A percentile compares a stretch with the other conserved stretches of the same genome.
These are phyloP conservation scores for Axis porcinus DNA, from an alignment of 2,113 vertebrate genomes.

Conservation along the genomic window DNA sequence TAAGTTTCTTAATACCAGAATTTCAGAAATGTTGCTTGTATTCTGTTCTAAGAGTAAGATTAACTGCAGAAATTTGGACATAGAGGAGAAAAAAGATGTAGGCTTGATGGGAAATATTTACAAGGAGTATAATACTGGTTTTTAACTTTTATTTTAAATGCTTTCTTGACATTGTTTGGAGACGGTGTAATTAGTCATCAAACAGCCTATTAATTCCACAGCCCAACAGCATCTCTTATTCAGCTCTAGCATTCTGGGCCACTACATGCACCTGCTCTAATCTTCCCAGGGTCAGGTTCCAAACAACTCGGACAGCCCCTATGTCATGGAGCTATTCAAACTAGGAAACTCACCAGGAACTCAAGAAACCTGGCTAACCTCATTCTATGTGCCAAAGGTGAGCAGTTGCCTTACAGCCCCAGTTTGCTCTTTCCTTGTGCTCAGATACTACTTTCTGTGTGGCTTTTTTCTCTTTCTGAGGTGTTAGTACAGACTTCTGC, in stretches of 20 bases:
- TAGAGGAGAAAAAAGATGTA: background rate
- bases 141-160: background rate
- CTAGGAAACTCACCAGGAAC: background rate
- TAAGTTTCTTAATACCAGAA: background rate
- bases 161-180: background rate
- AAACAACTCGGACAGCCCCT: background rate
- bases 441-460: accelerated
- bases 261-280: background rate
- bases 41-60: background rate
- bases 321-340: background rate
- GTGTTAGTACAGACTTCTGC: background rate
- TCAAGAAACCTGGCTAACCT: background rate
- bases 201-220: background rate
- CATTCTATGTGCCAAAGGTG: background rate
- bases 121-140: background rate
- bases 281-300: background rate
- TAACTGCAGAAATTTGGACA: background rate
- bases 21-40: background rate
- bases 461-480: background rate
- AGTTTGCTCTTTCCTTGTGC: accelerated
- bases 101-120: background rate
- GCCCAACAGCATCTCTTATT: background rate
- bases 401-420: too few relatives aligned
- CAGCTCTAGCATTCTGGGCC: background rate
- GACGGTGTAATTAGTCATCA: background rate